Evolutionary conservation across 2,113 vertebrate species (phyloP).

Genomic region (Cygnus atratus): DNA sequence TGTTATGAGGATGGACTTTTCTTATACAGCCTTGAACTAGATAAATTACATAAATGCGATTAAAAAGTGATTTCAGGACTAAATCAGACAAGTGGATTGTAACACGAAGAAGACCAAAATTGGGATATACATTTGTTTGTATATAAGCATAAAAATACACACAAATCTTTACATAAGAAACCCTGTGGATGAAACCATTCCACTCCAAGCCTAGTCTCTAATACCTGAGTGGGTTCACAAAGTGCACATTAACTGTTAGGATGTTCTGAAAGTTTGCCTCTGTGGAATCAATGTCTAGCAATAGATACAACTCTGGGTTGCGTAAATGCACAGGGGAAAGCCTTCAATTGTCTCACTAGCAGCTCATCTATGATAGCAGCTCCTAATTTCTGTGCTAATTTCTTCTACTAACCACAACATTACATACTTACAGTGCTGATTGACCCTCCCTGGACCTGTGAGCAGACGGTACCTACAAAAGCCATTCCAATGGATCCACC

Average conservation of each 20-base stretch:
- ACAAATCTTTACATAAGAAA: not conserved
- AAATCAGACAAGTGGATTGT: not conserved
- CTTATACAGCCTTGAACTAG: not conserved
- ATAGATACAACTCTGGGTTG: not conserved
- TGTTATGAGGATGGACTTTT: not conserved
- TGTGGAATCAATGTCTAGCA: not conserved
- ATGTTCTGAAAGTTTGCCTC: not conserved
- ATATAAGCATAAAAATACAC: not conserved
- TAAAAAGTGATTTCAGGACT: not conserved
- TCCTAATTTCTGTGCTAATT: not conserved
- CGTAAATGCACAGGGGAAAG: not conserved
- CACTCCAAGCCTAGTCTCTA: not conserved
- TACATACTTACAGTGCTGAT: constrained; percentile 82
- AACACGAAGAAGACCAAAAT: not conserved
- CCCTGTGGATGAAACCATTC: not conserved
- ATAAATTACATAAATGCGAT: not conserved
- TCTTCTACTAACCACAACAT: not conserved
- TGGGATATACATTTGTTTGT: not conserved
- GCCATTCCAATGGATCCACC: constrained; percentile 84
- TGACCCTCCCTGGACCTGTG: constrained; percentile 72
- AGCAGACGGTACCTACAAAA: constrained; percentile 85
- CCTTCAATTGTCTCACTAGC: not conserved
- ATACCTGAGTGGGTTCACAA: not conserved
- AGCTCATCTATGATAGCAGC: not conserved
- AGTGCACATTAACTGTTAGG: not conserved